These are phyloP conservation scores for Eupithecia inturbata DNA, from an alignment of 2,888 invertebrate species.

Conservation along the genomic window DNA sequence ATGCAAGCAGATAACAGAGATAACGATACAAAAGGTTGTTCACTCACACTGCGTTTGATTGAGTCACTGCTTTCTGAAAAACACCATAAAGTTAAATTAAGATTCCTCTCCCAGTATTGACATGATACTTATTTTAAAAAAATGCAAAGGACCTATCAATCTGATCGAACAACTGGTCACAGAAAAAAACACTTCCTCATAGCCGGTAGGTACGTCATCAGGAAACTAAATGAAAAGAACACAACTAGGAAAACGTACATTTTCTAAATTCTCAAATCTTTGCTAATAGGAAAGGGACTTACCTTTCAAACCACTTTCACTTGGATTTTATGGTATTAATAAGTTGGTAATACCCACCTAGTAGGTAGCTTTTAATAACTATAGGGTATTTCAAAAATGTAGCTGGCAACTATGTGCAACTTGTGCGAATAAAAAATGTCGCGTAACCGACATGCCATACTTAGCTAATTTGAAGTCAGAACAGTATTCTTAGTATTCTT, in stretches of 20 bases:
- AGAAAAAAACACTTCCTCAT: background rate
- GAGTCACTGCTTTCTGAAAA: background rate
- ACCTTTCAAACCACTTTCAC: slow-evolving; percentile 37
- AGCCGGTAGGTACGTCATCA: background rate
- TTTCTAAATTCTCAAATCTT: slow-evolving; percentile 4
- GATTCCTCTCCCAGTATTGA: background rate
- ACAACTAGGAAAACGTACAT: background rate
- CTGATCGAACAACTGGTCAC: background rate
- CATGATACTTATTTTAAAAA: background rate
- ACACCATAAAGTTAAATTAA: background rate
- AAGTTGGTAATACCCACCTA: slow-evolving; percentile 14
- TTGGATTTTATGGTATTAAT: slow-evolving; percentile 1
- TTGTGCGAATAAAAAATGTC: slow-evolving; percentile 2
- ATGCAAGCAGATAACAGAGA: too few species aligned
- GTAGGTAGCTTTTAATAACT: slow-evolving; percentile 18
- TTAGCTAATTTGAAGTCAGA: slow-evolving; percentile 6
- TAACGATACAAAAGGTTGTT: background rate
- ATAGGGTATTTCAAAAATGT: slow-evolving; percentile 32
- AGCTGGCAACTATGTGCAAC: slow-evolving; percentile 1
- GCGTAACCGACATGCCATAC: slow-evolving; percentile 4
- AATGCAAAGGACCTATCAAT: background rate
- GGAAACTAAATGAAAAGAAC: background rate
- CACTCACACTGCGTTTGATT: background rate
- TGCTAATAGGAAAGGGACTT: background rate
- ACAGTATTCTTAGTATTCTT: background rate